Conservation (phyloP, 1,140 invertebrate genomes). For the Asobara japonica region DNA sequence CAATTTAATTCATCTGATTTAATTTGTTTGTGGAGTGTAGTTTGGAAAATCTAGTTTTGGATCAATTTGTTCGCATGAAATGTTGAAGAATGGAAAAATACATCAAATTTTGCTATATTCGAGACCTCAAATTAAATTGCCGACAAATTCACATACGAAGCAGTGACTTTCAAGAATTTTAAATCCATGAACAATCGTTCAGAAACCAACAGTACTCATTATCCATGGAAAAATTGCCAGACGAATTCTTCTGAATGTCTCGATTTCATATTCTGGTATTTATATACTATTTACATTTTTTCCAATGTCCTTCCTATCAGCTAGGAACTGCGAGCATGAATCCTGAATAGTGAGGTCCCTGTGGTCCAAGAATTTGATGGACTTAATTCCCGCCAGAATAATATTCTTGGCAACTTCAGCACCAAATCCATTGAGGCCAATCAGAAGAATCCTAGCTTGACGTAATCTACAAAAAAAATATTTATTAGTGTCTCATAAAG, state of each 20-base stretch:
- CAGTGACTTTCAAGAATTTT: too few species aligned
- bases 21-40: too few species aligned
- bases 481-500: neutral
- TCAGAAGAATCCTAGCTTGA: constrained; percentile 84
- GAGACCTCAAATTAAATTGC: too few species aligned
- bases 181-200: too few species aligned
- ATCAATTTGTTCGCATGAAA: too few species aligned
- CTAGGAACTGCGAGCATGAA: constrained; percentile 81
- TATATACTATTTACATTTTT: constrained; percentile 71
- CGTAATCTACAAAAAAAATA: constrained; percentile 76
- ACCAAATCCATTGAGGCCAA: constrained; percentile 89
- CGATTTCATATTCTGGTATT: neutral
- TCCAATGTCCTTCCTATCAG: constrained; percentile 73
- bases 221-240: too few species aligned
- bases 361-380: constrained; percentile 88
- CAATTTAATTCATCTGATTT: too few species aligned
- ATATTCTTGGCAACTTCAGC: constrained; percentile 98
- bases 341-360: constrained; percentile 79
- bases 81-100: too few species aligned
- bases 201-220: too few species aligned
- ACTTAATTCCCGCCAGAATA: constrained; percentile 92
- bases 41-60: too few species aligned
- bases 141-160: too few species aligned
- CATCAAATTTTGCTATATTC: too few species aligned
- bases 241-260: neutral